Percentiles rank a stretch among this genome's conserved stretches.
Evolutionary conservation across 2,888 invertebrate genomes (phyloP).

Genomic region (Invenusta paracnida): DNA sequence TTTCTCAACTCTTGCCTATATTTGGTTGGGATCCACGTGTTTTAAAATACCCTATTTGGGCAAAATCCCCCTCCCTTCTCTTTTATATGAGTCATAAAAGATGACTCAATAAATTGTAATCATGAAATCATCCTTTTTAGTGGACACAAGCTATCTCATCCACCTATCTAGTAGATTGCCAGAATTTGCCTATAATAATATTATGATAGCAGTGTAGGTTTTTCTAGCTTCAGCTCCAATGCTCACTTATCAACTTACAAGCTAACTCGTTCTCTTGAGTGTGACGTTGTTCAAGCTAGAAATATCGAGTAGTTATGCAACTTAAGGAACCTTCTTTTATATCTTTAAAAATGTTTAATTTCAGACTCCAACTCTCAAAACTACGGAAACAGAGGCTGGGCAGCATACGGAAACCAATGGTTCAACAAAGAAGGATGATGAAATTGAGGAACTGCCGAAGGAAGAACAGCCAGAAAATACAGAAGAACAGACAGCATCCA

Average conservation of each 20-base stretch:
- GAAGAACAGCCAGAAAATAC: not conserved
- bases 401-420: not conserved
- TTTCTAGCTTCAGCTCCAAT: no score
- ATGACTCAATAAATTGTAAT: constrained; percentile 29
- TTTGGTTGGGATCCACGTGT: no score
- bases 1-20: not conserved
- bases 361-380: not conserved
- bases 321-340: no score
- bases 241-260: no score
- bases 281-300: no score
- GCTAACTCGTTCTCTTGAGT: no score
- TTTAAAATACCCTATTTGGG: no score
- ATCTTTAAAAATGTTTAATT: not conserved
- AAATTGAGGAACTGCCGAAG: constrained; percentile 12
- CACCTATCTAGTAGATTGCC: not conserved
- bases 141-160: not conserved
- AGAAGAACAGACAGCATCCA: not conserved
- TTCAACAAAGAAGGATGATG: not conserved
- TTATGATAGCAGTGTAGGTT: no score
- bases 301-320: no score
- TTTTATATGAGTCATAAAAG: not conserved
- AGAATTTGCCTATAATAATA: no score
- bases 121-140: constrained; percentile 5
- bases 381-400: not conserved
- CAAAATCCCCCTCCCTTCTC: no score